Evolutionary conservation across 2,888 invertebrate genomes (phyloP), one percentile per base, ranked within the genome.

Genomic region (Meliscaeva auricollis): DNA sequence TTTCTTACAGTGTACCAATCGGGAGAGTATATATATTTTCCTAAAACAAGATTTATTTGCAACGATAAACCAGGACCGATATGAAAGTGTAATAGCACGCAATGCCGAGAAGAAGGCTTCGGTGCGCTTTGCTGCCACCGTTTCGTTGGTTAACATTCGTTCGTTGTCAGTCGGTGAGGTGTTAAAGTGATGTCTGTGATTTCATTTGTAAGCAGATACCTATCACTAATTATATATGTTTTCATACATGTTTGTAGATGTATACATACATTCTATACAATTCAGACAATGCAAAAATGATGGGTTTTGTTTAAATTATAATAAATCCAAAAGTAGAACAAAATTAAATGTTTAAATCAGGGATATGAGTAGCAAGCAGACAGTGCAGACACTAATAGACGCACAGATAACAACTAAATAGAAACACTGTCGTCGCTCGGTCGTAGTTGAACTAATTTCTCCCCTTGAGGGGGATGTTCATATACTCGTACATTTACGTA

Each of bases 131-230:
- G 46, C 17, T 13, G 13, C 30, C 46, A 32, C 46, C 38, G 11
- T 13, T 11, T 38, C 5, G 7, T 38, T 13, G 11, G 38, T 38
- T 38, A 4, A 6, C 7, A 9, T 38, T 4, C 7, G 35, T 54
- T 54, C 15, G 15, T 15, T 8, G 54, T 54, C 75, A 26, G 26
- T 26, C 4, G 17, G 17, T 46, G 60, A 54, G 73, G 78, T 77
- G 73, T 73, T 73, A 26, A 72, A 50, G 7, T 22, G 26, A 50
- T 60, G 48, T 66, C 69, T 74, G 52, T 26, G 60, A 75, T 79
- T 75, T 70, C 52, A 74, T 66, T 75, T 70, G 32, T 46, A 48
- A 56, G 22, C 30, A 50, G 15, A 66, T 38, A 32, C 52, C 52
- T 30, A 30, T 17, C 15, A 3, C 22, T 26, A 64, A 41, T 44